These are phyloP conservation scores for Tubulanus polymorphus DNA, from an alignment of 2,888 invertebrate species.

Conservation along the genomic window DNA sequence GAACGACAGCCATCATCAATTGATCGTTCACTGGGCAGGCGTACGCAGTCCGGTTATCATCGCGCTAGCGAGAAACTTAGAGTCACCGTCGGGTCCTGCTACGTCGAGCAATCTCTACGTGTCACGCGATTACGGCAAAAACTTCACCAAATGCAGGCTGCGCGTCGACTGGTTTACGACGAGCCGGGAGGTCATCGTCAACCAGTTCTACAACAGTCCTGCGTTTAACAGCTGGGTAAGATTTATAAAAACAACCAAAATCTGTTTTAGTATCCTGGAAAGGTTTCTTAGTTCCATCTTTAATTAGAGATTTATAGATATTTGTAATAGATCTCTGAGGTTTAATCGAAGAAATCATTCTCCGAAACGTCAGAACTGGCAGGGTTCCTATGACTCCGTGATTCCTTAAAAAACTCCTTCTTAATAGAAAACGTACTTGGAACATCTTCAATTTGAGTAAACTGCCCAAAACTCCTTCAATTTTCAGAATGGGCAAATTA, in stretches of 20 bases:
- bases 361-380: too few species aligned
- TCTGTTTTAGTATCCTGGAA: not conserved
- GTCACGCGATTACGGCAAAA: constrained; percentile 81
- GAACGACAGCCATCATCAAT: constrained; percentile 81
- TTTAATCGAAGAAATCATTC: too few species aligned
- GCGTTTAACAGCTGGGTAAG: constrained; percentile 75
- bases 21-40: constrained; percentile 91
- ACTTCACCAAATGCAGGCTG: constrained; percentile 68
- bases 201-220: constrained; percentile 81
- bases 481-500: too few species aligned
- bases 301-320: too few species aligned
- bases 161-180: constrained; percentile 59
- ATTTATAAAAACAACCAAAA: not conserved
- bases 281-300: too few species aligned
- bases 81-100: constrained; percentile 15
- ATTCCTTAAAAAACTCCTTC: too few species aligned
- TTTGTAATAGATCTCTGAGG: too few species aligned
- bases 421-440: too few species aligned
- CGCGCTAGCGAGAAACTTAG: constrained; percentile 70
- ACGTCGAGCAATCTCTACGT: constrained; percentile 73
- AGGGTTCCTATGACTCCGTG: too few species aligned
- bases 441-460: too few species aligned
- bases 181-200: constrained; percentile 72
- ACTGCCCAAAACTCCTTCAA: too few species aligned
- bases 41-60: constrained; percentile 82